Evolutionary conservation across 2,797 vertebrate genomes (phyloP).

Genomic region (Acrocephalus scirpaceus): DNA sequence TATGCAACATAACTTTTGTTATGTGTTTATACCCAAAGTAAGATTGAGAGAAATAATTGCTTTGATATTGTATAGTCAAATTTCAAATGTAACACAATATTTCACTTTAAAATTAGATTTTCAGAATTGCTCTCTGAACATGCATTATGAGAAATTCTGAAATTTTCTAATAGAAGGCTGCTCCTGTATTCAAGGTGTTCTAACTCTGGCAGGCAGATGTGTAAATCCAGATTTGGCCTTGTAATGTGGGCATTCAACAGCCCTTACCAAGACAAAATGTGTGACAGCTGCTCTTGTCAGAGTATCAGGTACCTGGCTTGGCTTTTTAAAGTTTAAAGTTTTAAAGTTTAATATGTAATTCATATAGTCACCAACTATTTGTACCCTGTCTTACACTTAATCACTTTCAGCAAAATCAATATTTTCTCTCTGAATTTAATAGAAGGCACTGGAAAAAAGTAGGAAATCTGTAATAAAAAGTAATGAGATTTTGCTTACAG

Average conservation of each 20-base stretch:
- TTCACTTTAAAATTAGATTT: background rate
- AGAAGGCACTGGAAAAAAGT: background rate
- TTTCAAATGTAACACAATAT: background rate
- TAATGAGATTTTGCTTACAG: background rate
- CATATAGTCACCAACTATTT: background rate
- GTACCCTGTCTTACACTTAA: background rate
- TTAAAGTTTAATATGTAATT: background rate
- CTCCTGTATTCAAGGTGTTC: background rate
- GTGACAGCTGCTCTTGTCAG: background rate
- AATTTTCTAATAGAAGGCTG: background rate
- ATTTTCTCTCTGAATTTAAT: background rate
- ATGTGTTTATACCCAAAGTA: background rate
- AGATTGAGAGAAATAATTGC: background rate
- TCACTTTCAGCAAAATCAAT: background rate
- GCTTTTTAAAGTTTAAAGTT: background rate
- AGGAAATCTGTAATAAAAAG: background rate
- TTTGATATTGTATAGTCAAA: background rate
- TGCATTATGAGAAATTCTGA: background rate
- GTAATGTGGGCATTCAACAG: background rate
- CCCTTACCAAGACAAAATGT: background rate
- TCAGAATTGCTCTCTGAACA: background rate
- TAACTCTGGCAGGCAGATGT: background rate
- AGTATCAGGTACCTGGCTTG: background rate
- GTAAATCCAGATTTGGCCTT: background rate
- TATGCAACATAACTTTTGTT: background rate